Base-by-base conservation (phyloP, 2,113 vertebrate genomes). In the Forbesichthys agassizii region DNA sequence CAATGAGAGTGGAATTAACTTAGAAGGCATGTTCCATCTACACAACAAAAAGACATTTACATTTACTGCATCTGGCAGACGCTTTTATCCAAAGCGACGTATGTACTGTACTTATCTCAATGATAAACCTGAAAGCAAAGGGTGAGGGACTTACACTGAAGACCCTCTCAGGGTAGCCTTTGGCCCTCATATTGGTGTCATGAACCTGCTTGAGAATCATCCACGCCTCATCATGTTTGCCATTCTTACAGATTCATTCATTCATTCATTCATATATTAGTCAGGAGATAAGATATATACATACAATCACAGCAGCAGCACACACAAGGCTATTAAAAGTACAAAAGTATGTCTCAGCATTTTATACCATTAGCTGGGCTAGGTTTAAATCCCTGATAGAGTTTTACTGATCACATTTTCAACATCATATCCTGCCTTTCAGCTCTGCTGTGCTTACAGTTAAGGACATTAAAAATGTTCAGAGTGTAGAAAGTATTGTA, bases 141-240 rank as follows among this genome's bases (percentile, higher is more conserved):
- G 13, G 10, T 59, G 13, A 33, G 59, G 9, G 11, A 74, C 95
- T 94, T 81, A 98, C 98, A 20, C 96, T 96, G 91, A 98, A 99
- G 72, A 99, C 97, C 71, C 95, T 93, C 85, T 99, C 98, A 0
- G 97, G 96, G 75, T 96, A 96, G 9, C 97, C 97, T 84, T 98
- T 99, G 74, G 97, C 98, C 68, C 97, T 90, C 97, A 99, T 98
- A 93, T 98, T 99, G 89, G 96, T 98, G 89, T 99, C 98, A 0
- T 99, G 97, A 61, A 99, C 96, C 79, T 98, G 97, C 88, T 99
- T 99, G 85, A 99, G 93, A 66, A 99, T 96, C 98, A 99, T 98
- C 97, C 97, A 99, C 36, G 95, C 97, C 79, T 99, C 98, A 0
- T 99, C 98, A 0, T 99, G 97, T 66, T 98, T 99, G 56, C 98